Percentiles rank a stretch among this genome's conserved stretches.
phyloP scores from a whole-genome alignment of 2,113 vertebrate species.

The Seriola rivoliana region DNA sequence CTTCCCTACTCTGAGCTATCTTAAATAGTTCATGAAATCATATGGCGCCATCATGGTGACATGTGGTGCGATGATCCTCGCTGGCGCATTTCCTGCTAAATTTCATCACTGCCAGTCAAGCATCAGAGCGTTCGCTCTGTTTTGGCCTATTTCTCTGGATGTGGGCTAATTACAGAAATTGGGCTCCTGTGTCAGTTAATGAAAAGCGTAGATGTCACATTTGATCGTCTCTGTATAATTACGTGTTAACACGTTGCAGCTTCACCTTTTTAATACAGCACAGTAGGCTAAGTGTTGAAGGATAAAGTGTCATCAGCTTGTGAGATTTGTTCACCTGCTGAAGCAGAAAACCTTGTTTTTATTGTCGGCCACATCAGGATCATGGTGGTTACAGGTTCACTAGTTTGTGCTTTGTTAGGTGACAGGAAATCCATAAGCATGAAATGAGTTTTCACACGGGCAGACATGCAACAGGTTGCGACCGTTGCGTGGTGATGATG shows the following conservation, averaged over 20 bases:
- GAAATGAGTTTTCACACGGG: not conserved
- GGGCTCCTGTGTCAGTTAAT: not conserved
- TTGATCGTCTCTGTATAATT: not conserved
- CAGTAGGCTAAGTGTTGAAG: not conserved
- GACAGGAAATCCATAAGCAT: not conserved
- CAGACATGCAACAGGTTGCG: not conserved
- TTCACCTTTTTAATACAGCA: not conserved
- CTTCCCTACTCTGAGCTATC: conserved; percentile 49
- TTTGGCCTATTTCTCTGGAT: conserved; percentile 56
- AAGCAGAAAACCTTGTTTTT: not conserved
- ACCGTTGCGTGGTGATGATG: not conserved
- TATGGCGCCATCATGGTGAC: conserved; percentile 67
- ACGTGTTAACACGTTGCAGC: too few species aligned
- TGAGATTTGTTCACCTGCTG: not conserved
- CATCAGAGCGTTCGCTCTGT: conserved; percentile 15
- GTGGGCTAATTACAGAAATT: conserved; percentile 34
- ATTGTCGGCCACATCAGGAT: not conserved
- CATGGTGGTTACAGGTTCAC: not conserved
- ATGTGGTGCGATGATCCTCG: conserved; percentile 52
- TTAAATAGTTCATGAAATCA: conserved; percentile 81
- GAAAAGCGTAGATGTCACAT: not conserved
- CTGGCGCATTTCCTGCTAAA: conserved; percentile 36
- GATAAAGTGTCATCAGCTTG: not conserved
- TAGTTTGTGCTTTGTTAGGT: not conserved
- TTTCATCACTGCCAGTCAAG: conserved; percentile 37